Percentiles rank a stretch among this genome's conserved stretches.
Evolutionary conservation across 2,113 vertebrate species (phyloP).

Genomic region (Lampris incognitus): DNA sequence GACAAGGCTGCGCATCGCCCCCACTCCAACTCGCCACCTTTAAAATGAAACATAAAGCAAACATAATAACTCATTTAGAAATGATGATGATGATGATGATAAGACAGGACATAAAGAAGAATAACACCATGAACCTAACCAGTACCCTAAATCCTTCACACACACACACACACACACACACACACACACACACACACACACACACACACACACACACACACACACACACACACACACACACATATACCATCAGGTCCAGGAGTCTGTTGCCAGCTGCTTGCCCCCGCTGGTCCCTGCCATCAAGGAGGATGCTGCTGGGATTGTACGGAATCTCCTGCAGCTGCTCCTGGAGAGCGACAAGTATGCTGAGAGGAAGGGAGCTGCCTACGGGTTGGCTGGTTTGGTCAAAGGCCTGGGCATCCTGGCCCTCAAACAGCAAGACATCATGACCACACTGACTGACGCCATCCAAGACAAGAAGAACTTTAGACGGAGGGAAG

Average conservation of each 20-base stretch:
- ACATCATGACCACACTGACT: conserved; percentile 95
- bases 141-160: background rate
- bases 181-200: no score
- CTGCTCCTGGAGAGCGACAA: conserved; percentile 97
- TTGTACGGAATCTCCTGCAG: conserved; percentile 94
- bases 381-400: conserved; percentile 94
- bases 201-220: background rate
- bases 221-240: no score
- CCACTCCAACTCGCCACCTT: no score
- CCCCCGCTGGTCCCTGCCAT: conserved; percentile 96
- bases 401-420: conserved; percentile 97
- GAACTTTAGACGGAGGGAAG: conserved; percentile 95
- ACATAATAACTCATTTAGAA: no score
- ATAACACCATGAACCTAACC: background rate
- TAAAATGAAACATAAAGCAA: no score
- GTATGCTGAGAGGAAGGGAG: conserved; percentile 95
- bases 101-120: no score
- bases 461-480: conserved; percentile 99
- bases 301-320: conserved; percentile 94
- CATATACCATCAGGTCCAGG: conserved; percentile 87
- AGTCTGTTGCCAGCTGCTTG: conserved; percentile 95
- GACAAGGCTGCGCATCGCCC: no score
- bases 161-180: no score
- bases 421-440: conserved; percentile 97
- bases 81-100: no score